Percentiles rank a stretch among this genome's conserved stretches.
Conservation (phyloP, 2,113 vertebrate genomes). For the Asarcornis scutulata region DNA sequence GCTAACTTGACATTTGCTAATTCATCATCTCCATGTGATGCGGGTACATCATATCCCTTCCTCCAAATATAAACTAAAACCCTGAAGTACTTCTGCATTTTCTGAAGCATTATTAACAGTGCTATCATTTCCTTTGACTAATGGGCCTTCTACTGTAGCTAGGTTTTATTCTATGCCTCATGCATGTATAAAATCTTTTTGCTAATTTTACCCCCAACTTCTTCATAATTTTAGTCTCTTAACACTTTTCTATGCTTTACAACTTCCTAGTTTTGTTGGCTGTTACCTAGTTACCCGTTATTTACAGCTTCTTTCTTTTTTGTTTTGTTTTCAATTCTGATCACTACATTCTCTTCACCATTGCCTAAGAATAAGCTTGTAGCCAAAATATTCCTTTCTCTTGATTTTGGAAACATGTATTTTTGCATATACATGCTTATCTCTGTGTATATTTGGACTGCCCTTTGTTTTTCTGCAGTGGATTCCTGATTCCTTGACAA, state of each 20-base stretch:
- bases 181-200: not conserved
- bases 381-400: not conserved
- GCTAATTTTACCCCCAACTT: not conserved
- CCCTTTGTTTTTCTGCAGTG: not conserved
- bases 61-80: not conserved
- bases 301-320: not conserved
- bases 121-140: constrained; percentile 2
- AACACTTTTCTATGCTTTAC: not conserved
- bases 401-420: not conserved
- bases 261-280: not conserved
- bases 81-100: constrained; percentile 49
- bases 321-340: not conserved
- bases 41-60: not conserved
- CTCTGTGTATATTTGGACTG: not conserved
- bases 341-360: not conserved
- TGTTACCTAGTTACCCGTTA: not conserved
- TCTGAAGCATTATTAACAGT: not conserved
- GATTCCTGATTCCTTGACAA: not conserved
- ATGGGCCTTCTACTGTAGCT: not conserved
- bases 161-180: not conserved
- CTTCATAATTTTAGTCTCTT: not conserved
- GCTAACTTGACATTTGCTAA: not conserved
- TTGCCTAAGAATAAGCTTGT: not conserved
- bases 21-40: constrained; percentile 45
- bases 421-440: not conserved